Evolutionary conservation across 2,113 vertebrate species (phyloP).

Genomic region (Lampris incognitus): DNA sequence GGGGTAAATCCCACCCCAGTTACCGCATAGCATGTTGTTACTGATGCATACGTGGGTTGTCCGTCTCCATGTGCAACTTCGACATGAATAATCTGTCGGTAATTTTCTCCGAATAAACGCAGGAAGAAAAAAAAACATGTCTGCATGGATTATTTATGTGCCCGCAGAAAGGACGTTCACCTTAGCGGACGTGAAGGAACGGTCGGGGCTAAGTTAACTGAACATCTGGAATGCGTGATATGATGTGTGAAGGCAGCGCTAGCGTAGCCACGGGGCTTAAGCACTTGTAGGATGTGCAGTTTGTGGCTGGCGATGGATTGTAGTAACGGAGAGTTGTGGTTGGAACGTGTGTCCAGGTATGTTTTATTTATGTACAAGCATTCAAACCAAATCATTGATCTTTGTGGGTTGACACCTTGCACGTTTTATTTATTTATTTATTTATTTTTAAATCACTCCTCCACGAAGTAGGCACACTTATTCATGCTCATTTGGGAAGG

Average conservation of each 20-base stretch:
- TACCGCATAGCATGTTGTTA: slow-evolving; percentile 76
- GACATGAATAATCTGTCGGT: slow-evolving; percentile 82
- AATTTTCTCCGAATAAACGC: slow-evolving; percentile 74
- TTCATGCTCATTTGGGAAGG: slow-evolving; percentile 2
- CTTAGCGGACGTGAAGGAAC: slow-evolving; percentile 63
- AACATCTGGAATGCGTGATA: slow-evolving; percentile 46
- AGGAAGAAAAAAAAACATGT: slow-evolving; percentile 63
- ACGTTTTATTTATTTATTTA: slow-evolving; percentile 35
- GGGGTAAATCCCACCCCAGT: slow-evolving; percentile 76
- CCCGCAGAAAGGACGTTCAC: slow-evolving; percentile 75
- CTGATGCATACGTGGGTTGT: slow-evolving; percentile 74
- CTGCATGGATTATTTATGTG: slow-evolving; percentile 82
- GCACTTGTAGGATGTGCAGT: slow-evolving; percentile 23
- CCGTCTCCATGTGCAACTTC: slow-evolving; percentile 78
- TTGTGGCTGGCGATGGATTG: slow-evolving; percentile 55
- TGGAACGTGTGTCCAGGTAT: slow-evolving; percentile 47
- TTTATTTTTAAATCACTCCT: slow-evolving; percentile 34
- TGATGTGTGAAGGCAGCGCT: slow-evolving; percentile 20
- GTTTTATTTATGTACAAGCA: slow-evolving; percentile 48
- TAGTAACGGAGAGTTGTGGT: slow-evolving; percentile 43
- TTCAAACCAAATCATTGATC: slow-evolving; percentile 49
- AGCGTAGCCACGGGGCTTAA: slow-evolving; percentile 26
- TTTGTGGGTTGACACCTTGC: slow-evolving; percentile 39
- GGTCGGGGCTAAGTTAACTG: slow-evolving; percentile 60
- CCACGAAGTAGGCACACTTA: slow-evolving; percentile 15